Conservation (phyloP, 2,113 vertebrate genomes). For the Garra rufa region DNA sequence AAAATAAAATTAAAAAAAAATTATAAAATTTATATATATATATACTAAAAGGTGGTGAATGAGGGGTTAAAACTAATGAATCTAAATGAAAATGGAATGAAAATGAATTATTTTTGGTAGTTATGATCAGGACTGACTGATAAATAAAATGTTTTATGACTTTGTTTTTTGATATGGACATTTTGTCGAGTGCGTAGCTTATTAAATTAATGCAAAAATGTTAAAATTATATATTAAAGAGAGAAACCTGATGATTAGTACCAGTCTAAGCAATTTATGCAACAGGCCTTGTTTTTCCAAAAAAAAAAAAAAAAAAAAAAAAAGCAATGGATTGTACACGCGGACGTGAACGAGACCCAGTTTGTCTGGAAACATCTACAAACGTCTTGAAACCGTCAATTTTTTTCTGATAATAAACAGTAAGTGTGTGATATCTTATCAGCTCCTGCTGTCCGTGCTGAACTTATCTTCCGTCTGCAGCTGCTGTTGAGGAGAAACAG, state of each 20-base stretch:
- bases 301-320: not conserved
- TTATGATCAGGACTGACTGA: too few relatives aligned
- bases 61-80: too few relatives aligned
- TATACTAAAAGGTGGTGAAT: too few relatives aligned
- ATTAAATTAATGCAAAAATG: too few relatives aligned
- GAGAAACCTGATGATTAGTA: not conserved
- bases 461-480: constrained; percentile 47
- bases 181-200: too few relatives aligned
- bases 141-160: too few relatives aligned
- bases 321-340: not conserved
- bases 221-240: too few relatives aligned
- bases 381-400: not conserved
- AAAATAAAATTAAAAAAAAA: too few relatives aligned
- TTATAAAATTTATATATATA: too few relatives aligned
- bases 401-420: not conserved
- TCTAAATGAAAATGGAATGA: too few relatives aligned
- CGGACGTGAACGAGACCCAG: not conserved
- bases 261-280: not conserved
- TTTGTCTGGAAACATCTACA: not conserved
- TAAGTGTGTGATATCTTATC: constrained; percentile 23
- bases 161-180: too few relatives aligned
- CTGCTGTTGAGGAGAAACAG: constrained; percentile 8
- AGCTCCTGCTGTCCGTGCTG: not conserved
- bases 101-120: too few relatives aligned
- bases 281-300: not conserved